Evolutionary conservation across 1,140 invertebrate genomes (phyloP).

Genomic region (Drosophila arawakana): DNA sequence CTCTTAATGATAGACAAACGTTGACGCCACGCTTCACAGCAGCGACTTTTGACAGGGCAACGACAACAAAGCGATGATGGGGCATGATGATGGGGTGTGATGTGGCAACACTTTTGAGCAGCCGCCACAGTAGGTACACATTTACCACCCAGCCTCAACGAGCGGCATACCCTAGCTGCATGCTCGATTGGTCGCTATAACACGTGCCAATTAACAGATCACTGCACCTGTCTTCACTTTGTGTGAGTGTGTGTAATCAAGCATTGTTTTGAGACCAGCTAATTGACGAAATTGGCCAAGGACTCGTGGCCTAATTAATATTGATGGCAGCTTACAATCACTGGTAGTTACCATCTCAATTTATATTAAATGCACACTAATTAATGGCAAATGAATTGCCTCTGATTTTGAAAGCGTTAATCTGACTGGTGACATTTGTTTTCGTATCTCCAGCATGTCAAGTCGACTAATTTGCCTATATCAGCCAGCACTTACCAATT

Average conservation of each 20-base stretch:
- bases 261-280: conserved; percentile 29
- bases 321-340: conserved; percentile 38
- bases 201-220: conserved; percentile 65
- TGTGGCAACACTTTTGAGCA: conserved; percentile 26
- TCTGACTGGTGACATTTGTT: conserved; percentile 33
- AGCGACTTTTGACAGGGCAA: conserved; percentile 49
- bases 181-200: conserved; percentile 44
- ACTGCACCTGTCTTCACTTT: conserved; percentile 44
- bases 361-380: conserved; percentile 61
- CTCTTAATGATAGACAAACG: conserved; percentile 76
- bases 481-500: neutral
- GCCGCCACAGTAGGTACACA: conserved; percentile 4
- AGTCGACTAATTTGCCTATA: neutral
- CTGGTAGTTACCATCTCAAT: conserved; percentile 44
- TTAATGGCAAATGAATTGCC: conserved; percentile 51
- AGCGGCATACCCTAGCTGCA: conserved; percentile 16
- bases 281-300: conserved; percentile 49
- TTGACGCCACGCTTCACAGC: conserved; percentile 56
- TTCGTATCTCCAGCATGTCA: neutral
- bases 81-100: neutral
- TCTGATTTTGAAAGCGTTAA: conserved; percentile 28
- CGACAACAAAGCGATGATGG: conserved; percentile 6
- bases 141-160: too few relatives aligned
- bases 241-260: conserved; percentile 7
- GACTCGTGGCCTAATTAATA: conserved; percentile 38